Conservation (phyloP, 2,888 invertebrate genomes). For the Choreutis nemorana region DNA sequence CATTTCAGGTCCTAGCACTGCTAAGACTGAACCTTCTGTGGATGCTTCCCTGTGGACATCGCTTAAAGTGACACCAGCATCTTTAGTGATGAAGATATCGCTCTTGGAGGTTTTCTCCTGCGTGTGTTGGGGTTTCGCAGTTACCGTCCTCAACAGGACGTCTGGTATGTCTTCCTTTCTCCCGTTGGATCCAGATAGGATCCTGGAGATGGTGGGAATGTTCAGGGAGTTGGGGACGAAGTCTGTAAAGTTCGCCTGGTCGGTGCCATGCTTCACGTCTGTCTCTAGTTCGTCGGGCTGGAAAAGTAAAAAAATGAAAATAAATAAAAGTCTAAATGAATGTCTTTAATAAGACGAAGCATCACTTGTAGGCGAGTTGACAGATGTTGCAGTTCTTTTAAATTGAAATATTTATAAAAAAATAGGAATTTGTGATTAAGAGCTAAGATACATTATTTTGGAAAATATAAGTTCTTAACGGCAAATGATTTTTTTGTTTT, state of each 20-base stretch:
- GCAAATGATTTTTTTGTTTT: no score
- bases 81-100: constrained; percentile 49
- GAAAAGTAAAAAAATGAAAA: constrained; percentile 15
- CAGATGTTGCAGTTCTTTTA: no score
- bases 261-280: constrained; percentile 43
- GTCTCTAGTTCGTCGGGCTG: constrained; percentile 56
- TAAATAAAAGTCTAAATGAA: no score
- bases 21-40: constrained; percentile 55
- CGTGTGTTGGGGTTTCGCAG: constrained; percentile 61
- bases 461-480: no score
- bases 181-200: constrained; percentile 86
- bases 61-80: constrained; percentile 50
- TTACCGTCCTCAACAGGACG: constrained; percentile 74
- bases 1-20: constrained; percentile 60
- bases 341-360: no score
- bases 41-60: constrained; percentile 47
- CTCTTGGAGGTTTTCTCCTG: constrained; percentile 52
- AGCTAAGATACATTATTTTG: no score
- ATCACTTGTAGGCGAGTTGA: no score
- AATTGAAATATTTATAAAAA: neutral
- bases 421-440: no score
- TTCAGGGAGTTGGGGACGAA: constrained; percentile 74
- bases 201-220: constrained; percentile 84
- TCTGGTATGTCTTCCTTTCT: constrained; percentile 84
- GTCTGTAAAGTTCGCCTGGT: constrained; percentile 66